phyloP scores from a whole-genome alignment of 2,113 vertebrate species.

The Peromyscus maniculatus region DNA sequence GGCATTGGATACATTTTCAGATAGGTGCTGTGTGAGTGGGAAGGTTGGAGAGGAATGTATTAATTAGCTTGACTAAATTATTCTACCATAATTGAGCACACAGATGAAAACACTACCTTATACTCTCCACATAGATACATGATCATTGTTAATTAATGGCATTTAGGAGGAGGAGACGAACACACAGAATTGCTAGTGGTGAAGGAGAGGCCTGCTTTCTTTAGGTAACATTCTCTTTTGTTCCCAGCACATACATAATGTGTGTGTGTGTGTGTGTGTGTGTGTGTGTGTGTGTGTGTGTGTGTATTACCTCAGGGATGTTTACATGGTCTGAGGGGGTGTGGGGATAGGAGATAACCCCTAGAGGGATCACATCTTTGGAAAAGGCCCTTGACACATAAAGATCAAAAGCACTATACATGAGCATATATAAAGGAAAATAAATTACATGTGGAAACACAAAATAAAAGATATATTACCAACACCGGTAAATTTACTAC shows the following conservation, averaged over 20 bases:
- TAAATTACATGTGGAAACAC: constrained; percentile 72
- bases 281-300: no score
- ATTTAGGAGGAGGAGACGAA: neutral
- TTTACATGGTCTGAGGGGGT: neutral
- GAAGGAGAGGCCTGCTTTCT: neutral
- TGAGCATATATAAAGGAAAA: constrained; percentile 49
- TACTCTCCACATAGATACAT: neutral
- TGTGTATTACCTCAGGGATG: no score
- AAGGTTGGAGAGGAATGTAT: neutral
- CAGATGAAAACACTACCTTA: no score
- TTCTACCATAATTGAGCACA: neutral
- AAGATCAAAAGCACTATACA: constrained; percentile 63
- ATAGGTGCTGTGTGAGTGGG: neutral
- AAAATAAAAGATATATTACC: constrained; percentile 74
- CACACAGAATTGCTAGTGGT: neutral
- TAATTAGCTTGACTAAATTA: neutral
- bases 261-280: no score
- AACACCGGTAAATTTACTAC: constrained; percentile 51
- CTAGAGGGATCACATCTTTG: constrained; percentile 34
- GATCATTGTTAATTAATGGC: neutral
- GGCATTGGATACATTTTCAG: neutral
- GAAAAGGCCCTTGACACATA: constrained; percentile 45
- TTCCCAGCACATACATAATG: neutral
- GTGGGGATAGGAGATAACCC: neutral
- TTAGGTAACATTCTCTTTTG: neutral